Evolutionary conservation across 1,140 invertebrate genomes (phyloP).

Genomic region (Hestina assimilis): DNA sequence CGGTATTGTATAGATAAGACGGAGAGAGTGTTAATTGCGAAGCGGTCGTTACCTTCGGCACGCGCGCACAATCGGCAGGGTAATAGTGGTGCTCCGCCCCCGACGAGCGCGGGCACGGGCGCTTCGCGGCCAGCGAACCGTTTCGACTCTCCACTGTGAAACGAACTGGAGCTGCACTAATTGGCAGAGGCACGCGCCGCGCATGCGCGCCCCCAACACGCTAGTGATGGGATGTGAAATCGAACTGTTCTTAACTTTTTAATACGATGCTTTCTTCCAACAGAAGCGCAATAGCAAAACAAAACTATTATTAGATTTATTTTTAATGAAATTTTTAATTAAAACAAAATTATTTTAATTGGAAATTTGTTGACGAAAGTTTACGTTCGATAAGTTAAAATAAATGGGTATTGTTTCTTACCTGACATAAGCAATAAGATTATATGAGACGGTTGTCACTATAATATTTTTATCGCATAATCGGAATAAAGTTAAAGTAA

Average conservation of each 20-base stretch:
- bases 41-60: slow-evolving; percentile 37
- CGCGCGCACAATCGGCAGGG: slow-evolving; percentile 49
- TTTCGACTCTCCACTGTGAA: slow-evolving; percentile 64
- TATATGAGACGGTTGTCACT: neutral
- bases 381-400: no score
- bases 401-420: neutral
- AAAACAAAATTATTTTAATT: no score
- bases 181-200: slow-evolving; percentile 72
- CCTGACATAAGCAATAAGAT: neutral
- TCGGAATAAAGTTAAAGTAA: slow-evolving; percentile 5
- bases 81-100: slow-evolving; percentile 50
- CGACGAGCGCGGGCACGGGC: slow-evolving; percentile 18
- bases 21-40: slow-evolving; percentile 60
- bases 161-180: slow-evolving; percentile 75
- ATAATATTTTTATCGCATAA: neutral
- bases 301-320: no score
- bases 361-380: no score
- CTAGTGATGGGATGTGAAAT: slow-evolving; percentile 74
- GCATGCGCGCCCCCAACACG: slow-evolving; percentile 61
- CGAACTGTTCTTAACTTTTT: slow-evolving; percentile 39
- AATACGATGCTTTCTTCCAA: slow-evolving; percentile 22
- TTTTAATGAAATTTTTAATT: no score
- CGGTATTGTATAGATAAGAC: slow-evolving; percentile 46
- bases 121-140: slow-evolving; percentile 49
- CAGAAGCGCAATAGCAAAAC: neutral